A percentile compares a stretch with the other conserved stretches of the same genome.
These are phyloP conservation scores for Drosophila paracracens DNA, from an alignment of 2,888 invertebrate species.

Conservation along the genomic window DNA sequence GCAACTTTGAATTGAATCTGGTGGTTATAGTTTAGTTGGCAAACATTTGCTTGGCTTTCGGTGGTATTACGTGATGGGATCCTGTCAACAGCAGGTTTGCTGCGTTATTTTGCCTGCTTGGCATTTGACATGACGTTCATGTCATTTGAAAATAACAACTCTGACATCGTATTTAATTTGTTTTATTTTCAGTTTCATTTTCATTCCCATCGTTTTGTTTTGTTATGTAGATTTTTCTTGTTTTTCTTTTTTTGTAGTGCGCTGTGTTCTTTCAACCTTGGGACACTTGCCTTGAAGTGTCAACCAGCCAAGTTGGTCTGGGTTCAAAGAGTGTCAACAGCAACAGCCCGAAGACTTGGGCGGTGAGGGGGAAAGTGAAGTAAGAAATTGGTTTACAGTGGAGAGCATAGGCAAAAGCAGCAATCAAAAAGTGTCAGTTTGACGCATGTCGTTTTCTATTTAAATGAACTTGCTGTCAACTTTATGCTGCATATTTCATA, in stretches of 20 bases:
- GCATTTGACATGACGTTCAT: constrained; percentile 79
- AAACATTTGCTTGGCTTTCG: constrained; percentile 9
- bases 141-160: constrained; percentile 74
- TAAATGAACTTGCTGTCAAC: constrained; percentile 74
- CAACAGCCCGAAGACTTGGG: constrained; percentile 38
- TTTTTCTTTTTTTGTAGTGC: constrained; percentile 1
- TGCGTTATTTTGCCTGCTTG: constrained; percentile 49
- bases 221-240: neutral
- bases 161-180: constrained; percentile 75
- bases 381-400: constrained; percentile 41
- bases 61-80: neutral
- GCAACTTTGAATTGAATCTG: constrained; percentile 9
- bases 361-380: neutral
- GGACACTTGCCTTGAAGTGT: constrained; percentile 70
- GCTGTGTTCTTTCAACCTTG: constrained; percentile 50
- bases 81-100: constrained; percentile 64
- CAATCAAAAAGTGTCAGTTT: constrained; percentile 77
- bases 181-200: constrained; percentile 47
- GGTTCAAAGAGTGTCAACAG: constrained; percentile 62
- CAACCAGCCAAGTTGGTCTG: constrained; percentile 49
- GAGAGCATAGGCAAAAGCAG: constrained; percentile 28
- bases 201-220: neutral
- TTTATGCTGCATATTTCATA: constrained; percentile 61
- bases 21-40: neutral
- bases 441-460: constrained; percentile 77